phyloP scores from a whole-genome alignment of 2,113 vertebrate genomes.

The Aptenodytes patagonicus region DNA sequence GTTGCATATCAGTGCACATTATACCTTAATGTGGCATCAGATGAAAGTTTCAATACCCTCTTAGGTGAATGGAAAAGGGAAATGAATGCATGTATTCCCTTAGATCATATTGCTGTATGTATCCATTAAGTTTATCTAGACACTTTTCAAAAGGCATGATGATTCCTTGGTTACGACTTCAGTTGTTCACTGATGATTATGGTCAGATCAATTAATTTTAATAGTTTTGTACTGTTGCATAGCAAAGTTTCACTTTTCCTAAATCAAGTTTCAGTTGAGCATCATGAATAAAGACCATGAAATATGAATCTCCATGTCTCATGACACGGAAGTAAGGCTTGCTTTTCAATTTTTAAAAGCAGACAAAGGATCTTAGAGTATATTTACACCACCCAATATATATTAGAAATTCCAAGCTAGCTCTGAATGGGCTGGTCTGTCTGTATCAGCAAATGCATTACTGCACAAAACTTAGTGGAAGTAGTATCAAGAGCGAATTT shows the following conservation, averaged over 20 bases:
- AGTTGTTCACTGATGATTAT: not conserved
- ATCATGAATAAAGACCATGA: not conserved
- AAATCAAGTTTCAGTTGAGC: not conserved
- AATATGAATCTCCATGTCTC: not conserved
- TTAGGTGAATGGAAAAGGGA: slow-evolving; percentile 1
- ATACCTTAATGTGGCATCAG: slow-evolving; percentile 6
- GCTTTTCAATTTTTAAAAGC: not conserved
- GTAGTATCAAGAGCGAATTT: not conserved
- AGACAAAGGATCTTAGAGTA: not conserved
- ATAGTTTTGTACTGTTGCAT: not conserved
- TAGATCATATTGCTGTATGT: not conserved
- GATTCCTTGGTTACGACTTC: not conserved
- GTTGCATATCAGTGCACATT: not conserved
- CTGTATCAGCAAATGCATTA: not conserved
- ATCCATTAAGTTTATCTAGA: slow-evolving; percentile 2
- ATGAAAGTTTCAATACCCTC: slow-evolving; percentile 33
- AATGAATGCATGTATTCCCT: slow-evolving; percentile 56
- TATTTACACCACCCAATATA: not conserved
- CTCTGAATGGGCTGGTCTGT: not conserved
- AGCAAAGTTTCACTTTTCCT: not conserved
- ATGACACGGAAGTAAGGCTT: not conserved
- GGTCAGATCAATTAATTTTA: slow-evolving; percentile 17
- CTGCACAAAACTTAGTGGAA: not conserved
- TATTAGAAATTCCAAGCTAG: not conserved
- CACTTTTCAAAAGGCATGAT: not conserved